Evolutionary conservation across 2,888 invertebrate genomes (phyloP), one percentile per base, ranked within the genome.

Genomic region (Aporophyla lueneburgensis): DNA sequence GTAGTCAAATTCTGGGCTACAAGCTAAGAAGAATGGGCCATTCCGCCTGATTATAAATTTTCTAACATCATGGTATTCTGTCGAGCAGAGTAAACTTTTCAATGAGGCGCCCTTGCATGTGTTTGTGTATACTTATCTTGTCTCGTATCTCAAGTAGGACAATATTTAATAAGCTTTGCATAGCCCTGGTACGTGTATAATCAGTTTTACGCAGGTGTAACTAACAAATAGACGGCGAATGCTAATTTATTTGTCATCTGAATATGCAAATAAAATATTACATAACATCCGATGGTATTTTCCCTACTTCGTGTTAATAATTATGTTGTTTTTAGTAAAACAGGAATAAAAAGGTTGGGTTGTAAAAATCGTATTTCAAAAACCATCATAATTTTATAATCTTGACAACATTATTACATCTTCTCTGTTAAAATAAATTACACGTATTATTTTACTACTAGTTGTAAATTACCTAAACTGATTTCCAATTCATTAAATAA

Each of bases 161-260:
- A 65, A 66, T 81, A 81, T 81, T 81, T 46, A 81, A 65, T 61
- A 65, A 69, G 68, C 69, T 81, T 71, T 49, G 54, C 65, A 40
- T 53, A 72, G 81, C 62, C 63, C 61, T 62, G 1, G 63, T 65
- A 66, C 51, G 76, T 74, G 70, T 70, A 24, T 63, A 72, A 73
- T 71, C 56, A 73, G 82, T 73, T 78, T 58, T 70, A 74, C 73
- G 58, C 70, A 78, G 77, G 72, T 80, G 63, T 81, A 68, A 69
- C 53, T 69, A 65, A 56, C 71, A 69, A 83, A 74, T 73, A 74
- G 74, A 71, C 62, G 63, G 65, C 43, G 59, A 74, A 71, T 63
- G 56, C 67, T 66, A 67, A 68, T 80, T 71, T 62, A 74, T 84
- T 81, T 79, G 62, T 76, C 46, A 69, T 61, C 43, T 66, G 56